Evolutionary conservation across 2,113 vertebrate species (phyloP).

Genomic region (Lipotes vexillifer): DNA sequence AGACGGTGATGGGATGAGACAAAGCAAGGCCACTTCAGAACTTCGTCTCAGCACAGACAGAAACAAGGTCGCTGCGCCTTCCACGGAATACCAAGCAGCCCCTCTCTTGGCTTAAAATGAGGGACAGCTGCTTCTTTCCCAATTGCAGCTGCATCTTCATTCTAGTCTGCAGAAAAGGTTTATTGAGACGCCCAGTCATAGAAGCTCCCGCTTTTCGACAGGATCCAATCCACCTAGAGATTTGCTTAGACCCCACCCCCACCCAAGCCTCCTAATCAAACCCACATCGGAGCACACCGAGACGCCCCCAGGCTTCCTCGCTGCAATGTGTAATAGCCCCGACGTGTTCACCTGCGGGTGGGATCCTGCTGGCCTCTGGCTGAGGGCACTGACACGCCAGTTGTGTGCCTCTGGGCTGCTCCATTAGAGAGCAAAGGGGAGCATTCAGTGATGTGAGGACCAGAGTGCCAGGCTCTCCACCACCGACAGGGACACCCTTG

Average conservation of each 20-base stretch:
- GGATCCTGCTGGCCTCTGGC: not conserved
- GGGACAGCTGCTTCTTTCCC: not conserved
- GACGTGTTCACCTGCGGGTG: fast-evolving
- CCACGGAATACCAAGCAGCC: not conserved
- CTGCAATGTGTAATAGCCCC: fast-evolving
- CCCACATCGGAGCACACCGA: not conserved
- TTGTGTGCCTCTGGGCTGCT: not conserved
- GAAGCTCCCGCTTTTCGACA: not conserved
- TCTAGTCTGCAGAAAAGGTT: fast-evolving
- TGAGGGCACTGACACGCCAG: fast-evolving
- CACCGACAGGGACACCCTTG: not conserved
- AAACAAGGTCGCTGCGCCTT: not conserved
- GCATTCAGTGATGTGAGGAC: fast-evolving
- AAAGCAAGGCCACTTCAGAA: not conserved
- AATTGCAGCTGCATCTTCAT: fast-evolving
- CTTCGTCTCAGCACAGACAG: not conserved
- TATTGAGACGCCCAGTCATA: fast-evolving
- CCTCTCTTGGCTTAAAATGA: not conserved
- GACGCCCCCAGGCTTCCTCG: not conserved
- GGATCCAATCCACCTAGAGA: not conserved
- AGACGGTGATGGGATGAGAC: not conserved
- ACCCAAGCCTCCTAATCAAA: not conserved
- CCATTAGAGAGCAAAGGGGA: not conserved
- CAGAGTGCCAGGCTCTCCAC: too few species aligned
- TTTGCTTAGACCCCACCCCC: too few species aligned